These are phyloP conservation scores for Lycodopsis pacificus DNA, from an alignment of 2,797 vertebrate species.

Conservation along the genomic window DNA sequence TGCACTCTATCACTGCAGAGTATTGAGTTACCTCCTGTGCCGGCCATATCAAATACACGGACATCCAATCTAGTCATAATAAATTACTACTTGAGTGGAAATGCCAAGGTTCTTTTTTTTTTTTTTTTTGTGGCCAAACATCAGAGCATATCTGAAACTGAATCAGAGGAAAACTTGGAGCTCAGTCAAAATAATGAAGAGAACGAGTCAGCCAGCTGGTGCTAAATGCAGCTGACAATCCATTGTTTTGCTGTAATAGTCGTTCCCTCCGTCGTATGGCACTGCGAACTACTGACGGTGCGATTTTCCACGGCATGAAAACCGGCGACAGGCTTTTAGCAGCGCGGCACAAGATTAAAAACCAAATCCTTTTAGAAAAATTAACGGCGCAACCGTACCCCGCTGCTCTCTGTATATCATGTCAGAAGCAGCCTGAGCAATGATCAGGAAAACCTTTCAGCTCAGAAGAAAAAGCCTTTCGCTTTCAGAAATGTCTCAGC, in stretches of 20 bases:
- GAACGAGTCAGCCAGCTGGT: slow-evolving; percentile 68
- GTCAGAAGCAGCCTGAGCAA: slow-evolving; percentile 73
- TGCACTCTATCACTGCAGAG: slow-evolving; percentile 51
- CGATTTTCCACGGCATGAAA: slow-evolving; percentile 57
- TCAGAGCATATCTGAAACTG: slow-evolving; percentile 50
- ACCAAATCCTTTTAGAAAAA: slow-evolving; percentile 84
- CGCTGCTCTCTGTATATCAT: slow-evolving; percentile 72
- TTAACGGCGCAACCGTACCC: slow-evolving; percentile 74
- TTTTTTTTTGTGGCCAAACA: slow-evolving; percentile 48
- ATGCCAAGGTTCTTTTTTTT: slow-evolving; percentile 45
- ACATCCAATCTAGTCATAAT: slow-evolving; percentile 65
- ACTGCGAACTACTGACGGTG: slow-evolving; percentile 61
- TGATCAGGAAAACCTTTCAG: slow-evolving; percentile 70
- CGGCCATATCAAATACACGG: slow-evolving; percentile 46
- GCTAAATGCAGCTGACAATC: slow-evolving; percentile 36
- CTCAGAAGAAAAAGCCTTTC: slow-evolving; percentile 62
- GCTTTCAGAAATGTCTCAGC: slow-evolving; percentile 70
- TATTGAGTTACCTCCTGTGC: slow-evolving; percentile 62
- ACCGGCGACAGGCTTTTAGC: slow-evolving; percentile 77
- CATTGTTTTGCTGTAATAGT: slow-evolving; percentile 57
- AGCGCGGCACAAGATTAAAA: slow-evolving; percentile 78
- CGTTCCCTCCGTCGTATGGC: slow-evolving; percentile 55
- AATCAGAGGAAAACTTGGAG: slow-evolving; percentile 48
- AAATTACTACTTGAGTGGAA: slow-evolving; percentile 55
- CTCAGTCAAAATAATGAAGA: slow-evolving; percentile 56